Percentiles rank a stretch among this genome's conserved stretches.
phyloP scores from a whole-genome alignment of 2,888 invertebrate genomes.

The Perizoma flavofasciatum region DNA sequence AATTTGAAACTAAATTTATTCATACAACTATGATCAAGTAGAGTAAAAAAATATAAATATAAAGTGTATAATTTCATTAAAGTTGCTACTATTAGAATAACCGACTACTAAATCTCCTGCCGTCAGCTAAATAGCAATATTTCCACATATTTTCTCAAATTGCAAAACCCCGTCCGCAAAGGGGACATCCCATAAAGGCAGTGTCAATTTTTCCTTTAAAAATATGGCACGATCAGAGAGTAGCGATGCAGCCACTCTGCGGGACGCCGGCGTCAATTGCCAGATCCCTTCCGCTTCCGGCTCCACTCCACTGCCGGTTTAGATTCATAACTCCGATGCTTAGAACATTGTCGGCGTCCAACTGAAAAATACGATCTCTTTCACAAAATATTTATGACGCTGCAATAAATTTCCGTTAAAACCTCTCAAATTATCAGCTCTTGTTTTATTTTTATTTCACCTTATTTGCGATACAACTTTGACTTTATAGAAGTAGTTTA shows the following conservation, averaged over 20 bases:
- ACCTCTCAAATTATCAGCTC: constrained; percentile 25
- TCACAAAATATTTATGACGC: constrained; percentile 54
- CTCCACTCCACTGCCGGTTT: constrained; percentile 62
- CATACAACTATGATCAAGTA: too few species aligned
- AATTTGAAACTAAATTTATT: too few species aligned
- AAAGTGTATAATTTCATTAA: too few species aligned
- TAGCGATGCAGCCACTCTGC: constrained; percentile 55
- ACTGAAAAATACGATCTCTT: constrained; percentile 63
- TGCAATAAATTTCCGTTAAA: constrained; percentile 33
- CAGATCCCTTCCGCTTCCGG: constrained; percentile 78
- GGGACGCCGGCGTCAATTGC: constrained; percentile 73
- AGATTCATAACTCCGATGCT: constrained; percentile 65
- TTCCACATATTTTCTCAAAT: constrained; percentile 31
- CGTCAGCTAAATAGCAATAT: constrained; percentile 24
- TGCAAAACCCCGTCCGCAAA: constrained; percentile 31
- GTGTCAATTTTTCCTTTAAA: constrained; percentile 53
- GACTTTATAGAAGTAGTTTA: constrained; percentile 49
- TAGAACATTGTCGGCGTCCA: constrained; percentile 62
- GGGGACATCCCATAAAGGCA: constrained; percentile 46
- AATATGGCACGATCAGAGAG: constrained; percentile 53
- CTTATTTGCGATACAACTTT: constrained; percentile 47
- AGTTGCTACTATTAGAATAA: not conserved
- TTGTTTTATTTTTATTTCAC: constrained; percentile 30
- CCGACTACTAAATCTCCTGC: constrained; percentile 27
- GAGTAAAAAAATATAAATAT: too few species aligned